phyloP scores from a whole-genome alignment of 2,113 vertebrate genomes.

The Microcebus lehilahytsara region DNA sequence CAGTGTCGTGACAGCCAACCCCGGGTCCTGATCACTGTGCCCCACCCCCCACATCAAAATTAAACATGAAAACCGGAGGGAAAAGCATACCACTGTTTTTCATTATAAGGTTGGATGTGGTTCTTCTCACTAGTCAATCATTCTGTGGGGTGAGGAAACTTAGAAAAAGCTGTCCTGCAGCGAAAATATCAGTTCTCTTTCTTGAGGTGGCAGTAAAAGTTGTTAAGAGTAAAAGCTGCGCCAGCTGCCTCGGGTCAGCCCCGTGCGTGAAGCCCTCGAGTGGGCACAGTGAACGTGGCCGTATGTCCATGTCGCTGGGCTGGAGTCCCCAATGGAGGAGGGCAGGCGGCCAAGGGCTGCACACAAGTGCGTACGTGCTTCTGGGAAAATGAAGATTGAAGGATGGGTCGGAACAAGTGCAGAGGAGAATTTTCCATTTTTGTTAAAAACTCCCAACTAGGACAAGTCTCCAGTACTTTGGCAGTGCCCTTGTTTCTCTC shows the following conservation, averaged over 20 bases:
- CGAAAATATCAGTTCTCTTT: not conserved
- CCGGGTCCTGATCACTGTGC: not conserved
- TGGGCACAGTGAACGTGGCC: not conserved
- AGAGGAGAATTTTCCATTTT: conserved; percentile 11
- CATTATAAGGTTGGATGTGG: not conserved
- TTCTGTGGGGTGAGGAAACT: not conserved
- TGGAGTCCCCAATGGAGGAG: not conserved
- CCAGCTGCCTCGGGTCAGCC: not conserved
- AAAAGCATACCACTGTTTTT: not conserved
- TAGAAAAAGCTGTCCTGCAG: not conserved
- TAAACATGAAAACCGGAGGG: not conserved
- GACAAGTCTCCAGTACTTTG: not conserved
- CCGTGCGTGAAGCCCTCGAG: rapidly evolving
- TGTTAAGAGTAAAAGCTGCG: not conserved
- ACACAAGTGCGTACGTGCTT: not conserved
- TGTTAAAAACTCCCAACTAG: not conserved
- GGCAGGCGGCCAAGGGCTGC: not conserved
- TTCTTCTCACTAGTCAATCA: not conserved
- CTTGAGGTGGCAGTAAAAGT: not conserved
- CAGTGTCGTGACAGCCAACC: not conserved
- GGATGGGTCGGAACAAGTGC: not conserved
- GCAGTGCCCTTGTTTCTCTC: not conserved
- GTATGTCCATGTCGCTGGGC: not conserved
- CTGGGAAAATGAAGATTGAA: conserved; percentile 1
- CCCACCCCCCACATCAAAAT: not conserved